These are phyloP conservation scores for Catharus ustulatus DNA, from an alignment of 2,797 vertebrate species.

Conservation along the genomic window DNA sequence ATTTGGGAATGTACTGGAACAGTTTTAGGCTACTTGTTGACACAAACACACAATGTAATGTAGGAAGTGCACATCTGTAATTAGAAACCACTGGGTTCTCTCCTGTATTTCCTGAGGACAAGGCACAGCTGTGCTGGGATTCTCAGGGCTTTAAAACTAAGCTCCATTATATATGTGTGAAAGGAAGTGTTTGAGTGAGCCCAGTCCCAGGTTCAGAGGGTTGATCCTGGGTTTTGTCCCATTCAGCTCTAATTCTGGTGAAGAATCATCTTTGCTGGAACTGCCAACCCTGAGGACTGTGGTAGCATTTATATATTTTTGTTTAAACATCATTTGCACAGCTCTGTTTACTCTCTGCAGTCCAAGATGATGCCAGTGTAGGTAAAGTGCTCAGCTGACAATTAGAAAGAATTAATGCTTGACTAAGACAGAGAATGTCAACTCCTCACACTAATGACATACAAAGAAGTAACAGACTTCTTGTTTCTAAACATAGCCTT, in stretches of 20 bases:
- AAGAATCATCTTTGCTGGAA: background rate
- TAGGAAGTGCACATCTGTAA: background rate
- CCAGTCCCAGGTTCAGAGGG: background rate
- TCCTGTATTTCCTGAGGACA: background rate
- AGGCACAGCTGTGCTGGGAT: background rate
- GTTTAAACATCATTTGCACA: background rate
- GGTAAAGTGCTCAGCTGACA: background rate
- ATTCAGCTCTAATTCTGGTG: background rate
- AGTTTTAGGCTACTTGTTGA: background rate
- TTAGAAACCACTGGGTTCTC: background rate
- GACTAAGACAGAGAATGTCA: background rate
- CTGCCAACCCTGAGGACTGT: background rate
- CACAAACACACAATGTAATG: background rate
- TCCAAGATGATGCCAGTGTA: background rate
- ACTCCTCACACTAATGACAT: background rate
- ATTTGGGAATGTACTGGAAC: background rate
- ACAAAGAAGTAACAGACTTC: background rate
- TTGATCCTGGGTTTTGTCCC: background rate
- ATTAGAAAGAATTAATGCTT: background rate
- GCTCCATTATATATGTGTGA: background rate
- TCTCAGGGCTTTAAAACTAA: background rate
- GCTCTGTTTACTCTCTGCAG: background rate
- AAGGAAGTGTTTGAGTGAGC: fast-evolving
- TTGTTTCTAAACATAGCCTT: constrained; percentile 6
- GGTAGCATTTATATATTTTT: background rate